Base-by-base conservation (phyloP, 53 echinoderm and acorn worm species). In the Astropecten irregularis region DNA sequence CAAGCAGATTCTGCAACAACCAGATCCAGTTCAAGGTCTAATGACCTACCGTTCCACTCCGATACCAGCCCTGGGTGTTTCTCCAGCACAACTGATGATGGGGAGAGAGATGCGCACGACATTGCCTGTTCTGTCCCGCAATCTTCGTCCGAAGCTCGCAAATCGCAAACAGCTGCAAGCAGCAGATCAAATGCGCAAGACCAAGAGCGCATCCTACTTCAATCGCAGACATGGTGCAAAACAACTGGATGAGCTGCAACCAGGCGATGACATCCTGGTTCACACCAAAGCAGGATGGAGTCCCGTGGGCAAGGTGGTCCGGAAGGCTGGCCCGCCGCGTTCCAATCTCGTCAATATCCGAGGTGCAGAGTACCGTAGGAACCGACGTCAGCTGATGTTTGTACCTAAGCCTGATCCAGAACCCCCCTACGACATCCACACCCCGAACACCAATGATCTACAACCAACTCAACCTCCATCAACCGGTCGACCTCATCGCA, bases 121-220 rank as follows among this genome's bases (percentile, higher is more conserved):
- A 71, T 21, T 71, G 3, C 52, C 51, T n/a, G 19, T 50, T 4
- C 34, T 71, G 9, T 34, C 71, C 30, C 30, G 6, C 2, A 32
- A 49, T 52, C 71, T 49, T 71, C n/a, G n/a, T n/a, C n/a, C n/a
- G n/a, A n/a, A n/a, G n/a, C n/a, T n/a, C n/a, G n/a, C n/a, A n/a
- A n/a, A n/a, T n/a, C n/a, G n/a, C n/a, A n/a, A n/a, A n/a, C n/a
- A n/a, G n/a, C n/a, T n/a, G n/a, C n/a, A n/a, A n/a, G n/a, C n/a
- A n/a, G n/a, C n/a, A n/a, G n/a, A n/a, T n/a, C n/a, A n/a, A n/a
- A n/a, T n/a, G n/a, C n/a, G n/a, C n/a, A n/a, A n/a, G n/a, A n/a
- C n/a, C n/a, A n/a, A n/a, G n/a, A n/a, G n/a, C n/a, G n/a, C 50
- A 9, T 50, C 71, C 25, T 63, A 40, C 42, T 81, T 40, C 61